Conservation (phyloP, 2,888 invertebrate genomes). For the Trichopria drosophilae region DNA sequence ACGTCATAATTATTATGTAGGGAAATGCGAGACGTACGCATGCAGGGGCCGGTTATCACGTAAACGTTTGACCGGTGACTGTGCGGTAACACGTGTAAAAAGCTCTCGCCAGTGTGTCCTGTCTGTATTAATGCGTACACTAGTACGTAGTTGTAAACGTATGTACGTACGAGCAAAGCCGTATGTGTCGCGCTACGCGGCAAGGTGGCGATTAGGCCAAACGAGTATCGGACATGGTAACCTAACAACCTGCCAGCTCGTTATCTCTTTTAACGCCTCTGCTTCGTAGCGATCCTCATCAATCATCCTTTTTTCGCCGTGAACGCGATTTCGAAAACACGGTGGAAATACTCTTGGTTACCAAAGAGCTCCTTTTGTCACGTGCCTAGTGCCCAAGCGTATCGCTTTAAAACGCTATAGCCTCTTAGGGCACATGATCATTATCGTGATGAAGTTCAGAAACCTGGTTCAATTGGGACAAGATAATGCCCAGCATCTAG, state of each 20-base stretch:
- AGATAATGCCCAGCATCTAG: no score
- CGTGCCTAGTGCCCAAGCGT: neutral
- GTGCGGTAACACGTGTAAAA: no score
- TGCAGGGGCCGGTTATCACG: slow-evolving; percentile 19
- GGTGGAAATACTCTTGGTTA: no score
- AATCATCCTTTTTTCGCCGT: slow-evolving; percentile 20
- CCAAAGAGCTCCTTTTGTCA: neutral
- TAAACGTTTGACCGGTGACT: slow-evolving; percentile 5
- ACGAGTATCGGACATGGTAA: slow-evolving; percentile 39
- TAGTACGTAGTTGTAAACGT: no score
- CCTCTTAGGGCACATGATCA: no score
- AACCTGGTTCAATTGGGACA: no score
- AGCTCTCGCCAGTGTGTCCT: no score
- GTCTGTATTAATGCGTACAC: no score
- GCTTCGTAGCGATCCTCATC: slow-evolving; percentile 26
- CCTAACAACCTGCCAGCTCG: slow-evolving; percentile 35
- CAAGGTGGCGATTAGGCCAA: slow-evolving; percentile 36
- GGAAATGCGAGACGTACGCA: slow-evolving; percentile 9
- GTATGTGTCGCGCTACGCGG: neutral
- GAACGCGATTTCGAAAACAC: no score
- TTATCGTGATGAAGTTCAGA: no score
- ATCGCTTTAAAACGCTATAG: neutral
- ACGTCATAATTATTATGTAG: slow-evolving; percentile 48
- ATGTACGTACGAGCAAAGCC: neutral
- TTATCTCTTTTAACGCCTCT: slow-evolving; percentile 40